Conservation (phyloP, 2,113 vertebrate genomes). For the Trogon surrucura region DNA sequence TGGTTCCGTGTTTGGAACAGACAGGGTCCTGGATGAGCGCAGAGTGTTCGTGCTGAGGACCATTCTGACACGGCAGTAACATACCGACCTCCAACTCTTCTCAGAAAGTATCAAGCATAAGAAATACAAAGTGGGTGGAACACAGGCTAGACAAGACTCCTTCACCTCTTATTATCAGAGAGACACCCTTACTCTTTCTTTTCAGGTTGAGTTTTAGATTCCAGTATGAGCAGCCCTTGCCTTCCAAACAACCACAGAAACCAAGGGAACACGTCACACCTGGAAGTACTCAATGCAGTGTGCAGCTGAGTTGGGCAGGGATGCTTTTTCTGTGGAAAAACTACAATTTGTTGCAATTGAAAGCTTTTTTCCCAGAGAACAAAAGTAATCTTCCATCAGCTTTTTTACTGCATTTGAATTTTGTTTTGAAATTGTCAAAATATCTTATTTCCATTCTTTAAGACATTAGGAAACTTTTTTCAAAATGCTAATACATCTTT, state of each 20-base stretch:
- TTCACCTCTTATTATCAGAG: neutral
- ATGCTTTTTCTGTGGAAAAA: neutral
- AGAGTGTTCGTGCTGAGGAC: neutral
- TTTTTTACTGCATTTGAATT: neutral
- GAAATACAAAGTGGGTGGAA: neutral
- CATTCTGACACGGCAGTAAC: neutral
- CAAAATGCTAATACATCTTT: neutral
- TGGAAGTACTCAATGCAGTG: neutral
- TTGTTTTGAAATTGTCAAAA: neutral
- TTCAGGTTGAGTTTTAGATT: neutral
- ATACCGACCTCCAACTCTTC: neutral
- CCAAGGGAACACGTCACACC: neutral
- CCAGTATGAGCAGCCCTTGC: neutral
- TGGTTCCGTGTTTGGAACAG: rapidly evolving
- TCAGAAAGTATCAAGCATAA: neutral
- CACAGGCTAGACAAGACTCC: neutral
- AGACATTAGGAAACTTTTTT: neutral
- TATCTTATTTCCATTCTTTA: neutral
- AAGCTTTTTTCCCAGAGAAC: neutral
- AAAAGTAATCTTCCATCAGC: neutral
- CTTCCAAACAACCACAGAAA: neutral
- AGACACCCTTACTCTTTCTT: neutral
- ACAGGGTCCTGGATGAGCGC: neutral
- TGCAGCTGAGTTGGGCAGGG: neutral
- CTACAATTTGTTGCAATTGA: neutral